Evolutionary conservation across 1,140 invertebrate species (phyloP).

Genomic region (Cecropterus lyciades): DNA sequence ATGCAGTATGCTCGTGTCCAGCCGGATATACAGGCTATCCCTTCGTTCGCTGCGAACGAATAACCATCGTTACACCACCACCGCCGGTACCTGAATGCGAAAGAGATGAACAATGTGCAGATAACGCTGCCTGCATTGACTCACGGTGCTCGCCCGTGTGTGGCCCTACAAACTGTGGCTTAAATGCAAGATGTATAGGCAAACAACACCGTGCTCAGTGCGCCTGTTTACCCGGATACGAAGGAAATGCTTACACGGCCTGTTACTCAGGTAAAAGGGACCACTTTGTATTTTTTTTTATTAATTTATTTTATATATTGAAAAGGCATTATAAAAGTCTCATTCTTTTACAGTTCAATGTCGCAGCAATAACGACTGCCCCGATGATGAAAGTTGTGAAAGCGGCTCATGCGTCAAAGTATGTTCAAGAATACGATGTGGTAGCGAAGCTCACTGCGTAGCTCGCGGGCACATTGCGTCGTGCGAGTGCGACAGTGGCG

Average conservation of each 20-base stretch:
- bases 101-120: slow-evolving; percentile 92
- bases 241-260: slow-evolving; percentile 92
- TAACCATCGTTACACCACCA: slow-evolving; percentile 67
- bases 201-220: slow-evolving; percentile 93
- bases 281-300: slow-evolving; percentile 16
- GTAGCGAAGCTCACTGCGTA: slow-evolving; percentile 91
- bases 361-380: slow-evolving; percentile 93
- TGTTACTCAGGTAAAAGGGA: slow-evolving; percentile 88
- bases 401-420: slow-evolving; percentile 93
- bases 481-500: slow-evolving; percentile 91
- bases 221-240: slow-evolving; percentile 92
- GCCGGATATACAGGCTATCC: slow-evolving; percentile 91
- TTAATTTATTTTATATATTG: neutral
- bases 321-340: slow-evolving; percentile 2
- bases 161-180: slow-evolving; percentile 88
- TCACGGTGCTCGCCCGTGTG: slow-evolving; percentile 92
- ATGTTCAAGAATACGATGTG: slow-evolving; percentile 92
- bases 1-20: slow-evolving; percentile 88
- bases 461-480: slow-evolving; percentile 90
- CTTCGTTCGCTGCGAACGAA: slow-evolving; percentile 88
- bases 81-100: slow-evolving; percentile 90
- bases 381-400: slow-evolving; percentile 92
- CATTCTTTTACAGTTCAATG: slow-evolving; percentile 89
- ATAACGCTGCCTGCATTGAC: slow-evolving; percentile 93
- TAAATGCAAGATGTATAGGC: slow-evolving; percentile 92